Conservation (phyloP, 1,140 invertebrate species). For the Drosophila gunungcola region DNA sequence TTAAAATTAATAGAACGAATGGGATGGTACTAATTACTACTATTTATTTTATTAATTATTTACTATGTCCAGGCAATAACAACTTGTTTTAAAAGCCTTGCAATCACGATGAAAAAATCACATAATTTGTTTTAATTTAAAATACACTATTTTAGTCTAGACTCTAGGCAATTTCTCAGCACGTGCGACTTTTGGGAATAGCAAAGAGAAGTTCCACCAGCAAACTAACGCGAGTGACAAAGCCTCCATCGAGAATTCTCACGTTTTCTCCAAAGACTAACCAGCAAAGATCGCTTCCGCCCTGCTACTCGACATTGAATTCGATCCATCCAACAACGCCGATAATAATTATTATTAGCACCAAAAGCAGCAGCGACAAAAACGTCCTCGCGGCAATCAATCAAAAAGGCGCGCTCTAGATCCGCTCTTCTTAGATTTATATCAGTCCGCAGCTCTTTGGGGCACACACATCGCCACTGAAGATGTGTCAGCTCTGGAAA, state of each 20-base stretch:
- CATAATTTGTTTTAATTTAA: no score
- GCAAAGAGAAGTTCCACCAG: constrained; percentile 3
- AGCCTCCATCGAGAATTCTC: constrained; percentile 33
- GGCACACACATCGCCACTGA: constrained; percentile 14
- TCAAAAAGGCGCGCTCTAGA: constrained; percentile 78
- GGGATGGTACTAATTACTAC: no score
- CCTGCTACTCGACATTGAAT: constrained; percentile 11
- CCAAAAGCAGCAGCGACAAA: constrained; percentile 68
- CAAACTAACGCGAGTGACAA: constrained; percentile 9
- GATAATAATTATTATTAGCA: constrained; percentile 84
- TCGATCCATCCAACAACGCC: constrained; percentile 32
- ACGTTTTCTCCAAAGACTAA: constrained; percentile 33
- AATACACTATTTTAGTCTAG: background rate
- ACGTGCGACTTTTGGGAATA: constrained; percentile 18
- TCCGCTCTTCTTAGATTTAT: constrained; percentile 70
- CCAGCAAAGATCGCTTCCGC: constrained; percentile 13
- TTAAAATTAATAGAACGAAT: constrained; percentile 6
- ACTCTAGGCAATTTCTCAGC: constrained; percentile 10
- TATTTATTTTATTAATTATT: no score
- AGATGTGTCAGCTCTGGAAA: constrained; percentile 22
- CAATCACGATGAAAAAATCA: no score
- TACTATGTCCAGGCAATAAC: no score
- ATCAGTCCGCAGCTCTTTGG: constrained; percentile 55
- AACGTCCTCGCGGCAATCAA: constrained; percentile 70
- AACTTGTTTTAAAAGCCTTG: no score